A percentile compares a stretch with the other conserved stretches of the same genome.
phyloP scores from a whole-genome alignment of 2,797 vertebrate genomes.

The Pseudochirops corinnae region DNA sequence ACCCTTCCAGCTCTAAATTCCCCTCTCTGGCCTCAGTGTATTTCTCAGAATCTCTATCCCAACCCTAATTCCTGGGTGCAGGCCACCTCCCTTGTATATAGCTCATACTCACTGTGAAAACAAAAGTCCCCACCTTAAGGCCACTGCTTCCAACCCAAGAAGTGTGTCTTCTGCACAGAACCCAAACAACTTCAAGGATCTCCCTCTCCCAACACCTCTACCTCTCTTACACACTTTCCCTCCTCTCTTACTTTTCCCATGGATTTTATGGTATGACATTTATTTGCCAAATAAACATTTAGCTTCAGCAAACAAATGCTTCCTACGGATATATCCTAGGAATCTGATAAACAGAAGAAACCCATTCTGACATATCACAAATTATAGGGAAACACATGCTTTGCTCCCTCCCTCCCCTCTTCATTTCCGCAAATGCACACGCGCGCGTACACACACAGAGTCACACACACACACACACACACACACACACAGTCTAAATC shows the following conservation, averaged over 20 bases:
- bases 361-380: neutral
- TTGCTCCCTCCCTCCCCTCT: neutral
- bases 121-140: neutral
- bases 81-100: neutral
- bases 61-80: neutral
- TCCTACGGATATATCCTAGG: neutral
- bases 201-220: neutral
- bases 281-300: slow-evolving; percentile 14
- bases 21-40: neutral
- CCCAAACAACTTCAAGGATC: neutral
- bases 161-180: neutral
- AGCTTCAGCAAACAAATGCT: slow-evolving; percentile 14
- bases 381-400: neutral
- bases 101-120: neutral
- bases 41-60: neutral
- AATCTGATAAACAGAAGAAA: neutral
- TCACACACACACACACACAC: too few relatives aligned
- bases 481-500: too few relatives aligned
- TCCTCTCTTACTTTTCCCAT: neutral
- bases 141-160: neutral
- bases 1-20: neutral
- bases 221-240: neutral
- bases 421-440: neutral
- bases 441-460: too few relatives aligned
- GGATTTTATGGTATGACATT: slow-evolving; percentile 10